Percentiles rank a stretch among this genome's conserved stretches.
Conservation (phyloP, 2,113 vertebrate species). For the Hippoglossus stenolepis region DNA sequence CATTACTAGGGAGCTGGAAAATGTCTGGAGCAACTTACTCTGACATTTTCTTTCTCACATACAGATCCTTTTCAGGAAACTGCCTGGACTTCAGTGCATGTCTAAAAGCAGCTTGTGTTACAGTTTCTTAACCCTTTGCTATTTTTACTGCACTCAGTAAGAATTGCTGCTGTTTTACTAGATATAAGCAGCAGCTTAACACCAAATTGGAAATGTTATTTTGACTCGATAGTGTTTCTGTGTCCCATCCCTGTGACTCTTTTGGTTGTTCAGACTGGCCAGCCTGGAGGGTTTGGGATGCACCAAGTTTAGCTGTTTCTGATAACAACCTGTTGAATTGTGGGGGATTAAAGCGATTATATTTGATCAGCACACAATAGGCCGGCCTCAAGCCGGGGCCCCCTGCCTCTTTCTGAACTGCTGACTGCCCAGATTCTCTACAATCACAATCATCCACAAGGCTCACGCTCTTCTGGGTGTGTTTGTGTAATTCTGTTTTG, state of each 20-base stretch:
- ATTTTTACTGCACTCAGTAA: too few relatives aligned
- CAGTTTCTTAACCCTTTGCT: too few relatives aligned
- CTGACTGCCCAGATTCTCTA: slow-evolving; percentile 74
- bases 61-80: too few relatives aligned
- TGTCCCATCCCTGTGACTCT: background rate
- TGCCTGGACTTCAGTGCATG: too few relatives aligned
- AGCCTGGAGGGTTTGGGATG: slow-evolving; percentile 23
- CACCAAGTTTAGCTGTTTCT: slow-evolving; percentile 39
- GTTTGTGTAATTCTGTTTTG: slow-evolving; percentile 5
- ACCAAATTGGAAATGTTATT: background rate
- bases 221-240: slow-evolving; percentile 5
- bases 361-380: slow-evolving; percentile 74
- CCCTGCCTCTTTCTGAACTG: slow-evolving; percentile 68
- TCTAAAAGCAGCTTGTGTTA: too few relatives aligned
- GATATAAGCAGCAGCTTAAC: too few relatives aligned
- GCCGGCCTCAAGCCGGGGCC: slow-evolving; percentile 63
- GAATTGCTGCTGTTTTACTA: too few relatives aligned
- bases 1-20: too few relatives aligned
- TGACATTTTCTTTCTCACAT: too few relatives aligned
- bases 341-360: slow-evolving; percentile 79
- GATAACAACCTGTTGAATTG: slow-evolving; percentile 75
- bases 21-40: too few relatives aligned
- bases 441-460: slow-evolving; percentile 43
- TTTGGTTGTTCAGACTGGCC: slow-evolving; percentile 6
- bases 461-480: slow-evolving; percentile 2